A percentile compares a stretch with the other conserved stretches of the same genome.
Evolutionary conservation across 2,113 vertebrate genomes (phyloP).

Genomic region (Cranoglanis bouderius): DNA sequence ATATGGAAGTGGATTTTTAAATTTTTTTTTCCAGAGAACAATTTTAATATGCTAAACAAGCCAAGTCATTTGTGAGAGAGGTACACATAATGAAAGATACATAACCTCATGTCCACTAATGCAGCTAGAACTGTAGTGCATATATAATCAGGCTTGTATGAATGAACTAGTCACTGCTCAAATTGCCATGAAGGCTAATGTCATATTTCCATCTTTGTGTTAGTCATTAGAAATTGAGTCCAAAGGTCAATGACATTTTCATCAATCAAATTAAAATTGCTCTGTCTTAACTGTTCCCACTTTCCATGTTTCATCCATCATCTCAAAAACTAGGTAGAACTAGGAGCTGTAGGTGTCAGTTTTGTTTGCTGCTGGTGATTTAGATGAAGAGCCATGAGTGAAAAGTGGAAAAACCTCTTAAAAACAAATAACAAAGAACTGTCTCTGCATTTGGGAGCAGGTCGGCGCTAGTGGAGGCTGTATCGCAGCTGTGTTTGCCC

Average conservation of each 20-base stretch:
- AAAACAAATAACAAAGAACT: background rate
- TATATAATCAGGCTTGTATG: slow-evolving; percentile 1
- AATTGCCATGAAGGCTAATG: background rate
- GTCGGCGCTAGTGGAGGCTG: background rate
- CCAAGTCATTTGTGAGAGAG: background rate
- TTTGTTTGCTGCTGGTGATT: background rate
- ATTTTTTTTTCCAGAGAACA: background rate
- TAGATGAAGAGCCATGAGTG: background rate
- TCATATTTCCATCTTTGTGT: background rate
- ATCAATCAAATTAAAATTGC: slow-evolving; percentile 10
- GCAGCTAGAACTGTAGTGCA: background rate
- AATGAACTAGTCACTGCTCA: background rate
- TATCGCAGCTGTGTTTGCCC: slow-evolving; percentile 38
- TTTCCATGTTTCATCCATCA: background rate
- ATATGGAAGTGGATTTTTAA: background rate
- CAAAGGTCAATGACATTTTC: slow-evolving; percentile 3
- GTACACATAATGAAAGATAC: background rate
- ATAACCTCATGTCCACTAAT: background rate
- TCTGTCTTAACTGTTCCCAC: background rate
- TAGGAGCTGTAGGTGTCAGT: background rate
- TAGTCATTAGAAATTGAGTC: background rate
- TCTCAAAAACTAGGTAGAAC: background rate
- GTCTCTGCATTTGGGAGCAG: background rate
- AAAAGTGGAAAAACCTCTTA: background rate
- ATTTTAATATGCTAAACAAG: background rate